These are phyloP conservation scores for Nyctereutes procyonoides DNA, from an alignment of 2,113 vertebrate genomes.

Conservation along the genomic window DNA sequence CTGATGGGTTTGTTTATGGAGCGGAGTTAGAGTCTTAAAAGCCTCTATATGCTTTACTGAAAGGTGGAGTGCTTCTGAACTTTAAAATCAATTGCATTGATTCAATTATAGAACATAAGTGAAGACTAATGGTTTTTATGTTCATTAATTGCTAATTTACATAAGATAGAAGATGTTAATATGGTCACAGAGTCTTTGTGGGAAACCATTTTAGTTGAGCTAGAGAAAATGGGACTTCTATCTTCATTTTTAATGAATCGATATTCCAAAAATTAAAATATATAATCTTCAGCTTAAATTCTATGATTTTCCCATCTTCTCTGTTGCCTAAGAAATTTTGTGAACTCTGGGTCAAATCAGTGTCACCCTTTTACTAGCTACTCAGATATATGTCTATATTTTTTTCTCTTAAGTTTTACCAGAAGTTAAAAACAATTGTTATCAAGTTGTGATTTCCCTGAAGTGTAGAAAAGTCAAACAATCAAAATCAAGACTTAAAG, in stretches of 20 bases:
- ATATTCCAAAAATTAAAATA: constrained; percentile 59
- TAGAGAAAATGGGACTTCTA: constrained; percentile 47
- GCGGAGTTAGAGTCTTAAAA: constrained; percentile 68
- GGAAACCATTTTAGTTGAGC: constrained; percentile 57
- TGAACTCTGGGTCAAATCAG: not conserved
- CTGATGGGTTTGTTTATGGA: constrained; percentile 67
- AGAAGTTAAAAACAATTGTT: not conserved
- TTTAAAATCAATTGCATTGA: constrained; percentile 77
- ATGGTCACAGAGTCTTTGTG: constrained; percentile 55
- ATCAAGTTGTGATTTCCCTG: not conserved
- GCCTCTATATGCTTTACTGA: constrained; percentile 62
- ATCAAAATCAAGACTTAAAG: constrained; percentile 17
- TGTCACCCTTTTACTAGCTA: not conserved
- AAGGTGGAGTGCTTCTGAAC: constrained; percentile 61
- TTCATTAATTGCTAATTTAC: constrained; percentile 80
- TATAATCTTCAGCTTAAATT: not conserved
- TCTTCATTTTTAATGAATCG: constrained; percentile 34
- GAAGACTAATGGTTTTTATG: constrained; percentile 78
- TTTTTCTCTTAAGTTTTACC: constrained; percentile 24
- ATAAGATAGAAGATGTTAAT: constrained; percentile 75
- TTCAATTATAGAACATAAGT: constrained; percentile 75
- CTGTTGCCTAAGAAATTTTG: not conserved
- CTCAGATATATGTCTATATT: not conserved
- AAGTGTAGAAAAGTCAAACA: not conserved
- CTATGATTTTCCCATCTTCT: not conserved